Evolutionary conservation across 2,888 invertebrate genomes (phyloP).

Genomic region (Acronicta psi): DNA sequence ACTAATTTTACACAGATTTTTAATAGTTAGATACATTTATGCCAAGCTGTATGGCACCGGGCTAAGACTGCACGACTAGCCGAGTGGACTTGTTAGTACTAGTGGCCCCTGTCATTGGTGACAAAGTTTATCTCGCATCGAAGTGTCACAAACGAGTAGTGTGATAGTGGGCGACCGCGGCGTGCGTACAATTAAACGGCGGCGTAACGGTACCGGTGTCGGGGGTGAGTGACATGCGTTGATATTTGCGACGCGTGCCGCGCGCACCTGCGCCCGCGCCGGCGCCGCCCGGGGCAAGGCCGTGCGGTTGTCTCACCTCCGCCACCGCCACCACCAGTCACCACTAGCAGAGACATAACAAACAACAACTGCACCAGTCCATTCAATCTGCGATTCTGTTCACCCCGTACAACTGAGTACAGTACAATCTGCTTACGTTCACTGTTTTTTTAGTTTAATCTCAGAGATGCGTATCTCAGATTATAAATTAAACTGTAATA

Average conservation of each 20-base stretch:
- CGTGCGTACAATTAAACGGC: slow-evolving; percentile 12
- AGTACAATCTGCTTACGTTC: no score
- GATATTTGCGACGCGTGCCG: slow-evolving; percentile 74
- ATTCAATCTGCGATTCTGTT: not conserved
- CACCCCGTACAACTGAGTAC: no score
- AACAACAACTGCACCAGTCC: not conserved
- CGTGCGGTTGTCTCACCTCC: not conserved
- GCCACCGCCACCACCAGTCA: not conserved
- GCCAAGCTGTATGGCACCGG: no score
- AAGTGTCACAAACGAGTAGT: slow-evolving; percentile 19
- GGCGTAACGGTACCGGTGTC: slow-evolving; percentile 54
- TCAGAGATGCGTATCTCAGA: no score
- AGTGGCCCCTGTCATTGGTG: not conserved
- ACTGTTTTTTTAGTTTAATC: no score
- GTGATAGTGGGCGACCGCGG: slow-evolving; percentile 22
- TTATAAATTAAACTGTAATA: no score
- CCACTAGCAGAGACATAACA: not conserved
- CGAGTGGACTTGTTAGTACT: no score
- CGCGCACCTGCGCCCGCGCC: slow-evolving; percentile 49
- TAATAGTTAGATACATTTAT: no score
- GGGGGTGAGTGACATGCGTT: slow-evolving; percentile 79
- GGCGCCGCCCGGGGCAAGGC: slow-evolving; percentile 58
- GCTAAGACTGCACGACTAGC: no score
- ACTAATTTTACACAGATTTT: no score
- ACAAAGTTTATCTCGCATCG: slow-evolving; percentile 7